phyloP scores from a whole-genome alignment of 2,888 invertebrate species.

The Timema cristinae region DNA sequence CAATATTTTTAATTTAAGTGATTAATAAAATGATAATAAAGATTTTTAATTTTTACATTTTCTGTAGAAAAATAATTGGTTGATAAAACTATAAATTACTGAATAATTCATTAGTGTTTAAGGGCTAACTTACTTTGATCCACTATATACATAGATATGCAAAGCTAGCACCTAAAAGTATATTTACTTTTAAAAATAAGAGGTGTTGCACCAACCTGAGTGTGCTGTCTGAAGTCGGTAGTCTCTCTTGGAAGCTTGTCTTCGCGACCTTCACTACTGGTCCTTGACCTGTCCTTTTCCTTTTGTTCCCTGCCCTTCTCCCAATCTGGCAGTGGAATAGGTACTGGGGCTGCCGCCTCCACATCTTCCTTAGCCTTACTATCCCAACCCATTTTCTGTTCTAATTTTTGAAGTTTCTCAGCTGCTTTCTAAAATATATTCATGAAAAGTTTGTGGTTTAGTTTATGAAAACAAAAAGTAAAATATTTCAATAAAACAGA shows the following conservation, averaged over 20 bases:
- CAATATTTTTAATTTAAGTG: no score
- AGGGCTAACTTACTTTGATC: no score
- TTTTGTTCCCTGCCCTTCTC: constrained; percentile 44
- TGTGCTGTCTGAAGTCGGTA: constrained; percentile 34
- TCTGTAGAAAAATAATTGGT: no score
- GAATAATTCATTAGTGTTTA: no score
- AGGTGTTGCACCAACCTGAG: constrained; percentile 25
- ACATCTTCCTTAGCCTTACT: constrained; percentile 42
- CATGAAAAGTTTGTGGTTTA: no score
- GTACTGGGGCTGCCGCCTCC: constrained; percentile 36
- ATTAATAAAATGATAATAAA: no score
- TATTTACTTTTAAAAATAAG: background rate
- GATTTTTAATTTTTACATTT: no score
- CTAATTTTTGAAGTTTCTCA: constrained; percentile 64
- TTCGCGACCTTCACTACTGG: constrained; percentile 42
- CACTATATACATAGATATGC: no score
- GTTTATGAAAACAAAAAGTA: no score
- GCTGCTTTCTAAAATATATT: constrained; percentile 48
- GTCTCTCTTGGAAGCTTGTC: constrained; percentile 31
- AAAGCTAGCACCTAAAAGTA: no score
- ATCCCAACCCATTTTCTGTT: constrained; percentile 61
- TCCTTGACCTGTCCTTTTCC: constrained; percentile 44
- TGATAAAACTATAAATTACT: no score
- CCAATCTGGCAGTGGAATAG: constrained; percentile 46
- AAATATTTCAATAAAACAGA: no score